Conservation (phyloP, 2,797 vertebrate genomes). For the Gadopsis marmoratus region DNA sequence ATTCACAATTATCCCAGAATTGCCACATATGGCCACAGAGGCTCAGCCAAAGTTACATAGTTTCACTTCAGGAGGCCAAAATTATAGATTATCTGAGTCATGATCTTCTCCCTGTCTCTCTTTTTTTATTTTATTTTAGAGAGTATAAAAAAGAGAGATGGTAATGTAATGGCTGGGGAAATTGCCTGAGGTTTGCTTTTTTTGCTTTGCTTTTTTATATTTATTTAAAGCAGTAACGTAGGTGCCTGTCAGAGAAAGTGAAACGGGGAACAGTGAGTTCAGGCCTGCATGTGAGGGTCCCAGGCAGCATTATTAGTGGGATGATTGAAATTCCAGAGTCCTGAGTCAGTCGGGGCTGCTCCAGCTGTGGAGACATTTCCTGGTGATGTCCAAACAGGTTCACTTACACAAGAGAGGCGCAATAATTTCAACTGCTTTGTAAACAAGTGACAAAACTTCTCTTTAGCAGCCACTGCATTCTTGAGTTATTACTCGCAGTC, state of each 20-base stretch:
- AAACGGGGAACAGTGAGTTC: slow-evolving; percentile 31
- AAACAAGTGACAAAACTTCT: slow-evolving; percentile 7
- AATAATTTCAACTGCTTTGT: slow-evolving; percentile 7
- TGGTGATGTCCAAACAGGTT: slow-evolving; percentile 64
- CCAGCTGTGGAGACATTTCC: slow-evolving; percentile 73
- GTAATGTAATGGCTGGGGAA: background rate
- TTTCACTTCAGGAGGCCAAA: background rate
- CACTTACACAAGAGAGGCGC: slow-evolving; percentile 13
- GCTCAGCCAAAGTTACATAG: background rate
- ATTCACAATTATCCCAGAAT: background rate
- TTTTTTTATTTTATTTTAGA: too few species aligned
- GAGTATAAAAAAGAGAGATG: background rate
- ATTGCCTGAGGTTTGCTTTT: background rate
- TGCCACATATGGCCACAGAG: background rate
- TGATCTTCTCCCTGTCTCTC: background rate
- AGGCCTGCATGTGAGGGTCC: slow-evolving; percentile 48
- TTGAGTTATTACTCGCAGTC: background rate
- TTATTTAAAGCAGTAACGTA: background rate
- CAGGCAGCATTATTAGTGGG: slow-evolving; percentile 48
- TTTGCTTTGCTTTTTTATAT: background rate
- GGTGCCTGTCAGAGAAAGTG: slow-evolving; percentile 29
- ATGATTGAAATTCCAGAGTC: slow-evolving; percentile 73
- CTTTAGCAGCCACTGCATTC: background rate
- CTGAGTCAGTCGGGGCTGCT: slow-evolving; percentile 60
- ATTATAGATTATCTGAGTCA: background rate